These are phyloP conservation scores for Hemicentrotus pulcherrimus DNA, from an alignment of 35 echinoderm and acorn worm species.

Conservation along the genomic window DNA sequence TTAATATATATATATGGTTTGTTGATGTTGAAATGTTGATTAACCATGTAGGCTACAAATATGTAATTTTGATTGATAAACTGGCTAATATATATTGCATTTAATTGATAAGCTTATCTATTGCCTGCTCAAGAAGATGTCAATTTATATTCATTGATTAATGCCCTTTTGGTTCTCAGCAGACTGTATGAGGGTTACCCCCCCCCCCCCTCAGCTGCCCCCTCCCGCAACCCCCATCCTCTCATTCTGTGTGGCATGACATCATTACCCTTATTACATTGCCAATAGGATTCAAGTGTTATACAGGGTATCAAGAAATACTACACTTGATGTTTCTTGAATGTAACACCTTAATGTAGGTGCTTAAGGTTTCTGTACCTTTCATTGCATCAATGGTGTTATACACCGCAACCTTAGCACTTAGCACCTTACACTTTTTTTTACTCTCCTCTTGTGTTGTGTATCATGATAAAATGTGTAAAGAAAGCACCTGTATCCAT, in stretches of 20 bases:
- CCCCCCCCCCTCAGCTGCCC: not conserved
- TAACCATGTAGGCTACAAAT: no score
- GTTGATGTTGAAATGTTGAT: no score
- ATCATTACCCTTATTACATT: not conserved
- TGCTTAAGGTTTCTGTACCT: no score
- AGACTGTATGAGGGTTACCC: no score
- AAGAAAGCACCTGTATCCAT: not conserved
- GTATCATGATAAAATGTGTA: not conserved
- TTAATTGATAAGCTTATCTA: no score
- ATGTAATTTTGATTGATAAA: no score
- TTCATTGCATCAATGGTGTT: not conserved
- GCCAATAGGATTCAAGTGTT: not conserved
- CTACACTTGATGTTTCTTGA: not conserved
- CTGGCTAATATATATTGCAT: no score
- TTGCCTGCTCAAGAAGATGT: no score
- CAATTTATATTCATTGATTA: no score
- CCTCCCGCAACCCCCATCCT: not conserved
- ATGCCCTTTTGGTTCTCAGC: no score
- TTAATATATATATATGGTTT: no score
- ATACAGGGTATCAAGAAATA: not conserved
- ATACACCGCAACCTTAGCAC: not conserved
- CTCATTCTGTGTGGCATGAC: not conserved
- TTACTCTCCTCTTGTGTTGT: not conserved
- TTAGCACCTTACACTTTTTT: not conserved
- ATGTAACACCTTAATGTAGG: not conserved